These are phyloP conservation scores for Neodiprion pinetum DNA, from an alignment of 1,140 invertebrate species.

Conservation along the genomic window DNA sequence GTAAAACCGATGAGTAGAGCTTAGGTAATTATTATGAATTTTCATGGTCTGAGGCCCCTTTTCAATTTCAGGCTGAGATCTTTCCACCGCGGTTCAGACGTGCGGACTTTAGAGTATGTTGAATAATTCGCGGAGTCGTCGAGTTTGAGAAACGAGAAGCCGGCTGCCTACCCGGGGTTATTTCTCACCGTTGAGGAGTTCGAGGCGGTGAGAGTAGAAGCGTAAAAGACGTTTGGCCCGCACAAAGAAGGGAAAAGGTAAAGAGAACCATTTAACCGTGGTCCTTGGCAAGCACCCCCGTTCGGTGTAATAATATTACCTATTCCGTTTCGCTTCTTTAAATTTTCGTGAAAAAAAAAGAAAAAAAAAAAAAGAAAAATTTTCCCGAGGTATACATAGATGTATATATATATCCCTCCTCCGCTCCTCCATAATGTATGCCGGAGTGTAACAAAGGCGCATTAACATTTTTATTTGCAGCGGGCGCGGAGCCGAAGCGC, in stretches of 20 bases:
- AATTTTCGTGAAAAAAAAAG: not conserved
- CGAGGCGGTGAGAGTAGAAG: not conserved
- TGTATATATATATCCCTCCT: not conserved
- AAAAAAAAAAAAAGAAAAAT: not conserved
- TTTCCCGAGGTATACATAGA: not conserved
- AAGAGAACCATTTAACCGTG: slow-evolving; percentile 7
- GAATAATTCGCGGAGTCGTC: slow-evolving; percentile 1
- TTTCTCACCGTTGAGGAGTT: not conserved
- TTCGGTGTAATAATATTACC: slow-evolving; percentile 2
- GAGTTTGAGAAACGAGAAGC: not conserved
- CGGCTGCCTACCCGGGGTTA: not conserved
- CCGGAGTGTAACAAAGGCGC: slow-evolving; percentile 7
- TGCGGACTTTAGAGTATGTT: not conserved
- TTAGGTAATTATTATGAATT: no score
- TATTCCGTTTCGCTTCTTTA: slow-evolving; percentile 11
- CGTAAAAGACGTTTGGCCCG: not conserved
- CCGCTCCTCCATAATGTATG: slow-evolving; percentile 1
- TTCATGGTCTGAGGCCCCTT: no score
- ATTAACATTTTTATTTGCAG: slow-evolving; percentile 15
- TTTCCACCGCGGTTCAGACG: no score
- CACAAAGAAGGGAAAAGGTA: not conserved
- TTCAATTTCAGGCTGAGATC: no score
- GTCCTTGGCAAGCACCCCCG: not conserved
- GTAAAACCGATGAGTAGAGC: no score
- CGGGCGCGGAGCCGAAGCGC: not conserved